Conservation (phyloP, 2,797 vertebrate genomes). For the Channallabes apus region DNA sequence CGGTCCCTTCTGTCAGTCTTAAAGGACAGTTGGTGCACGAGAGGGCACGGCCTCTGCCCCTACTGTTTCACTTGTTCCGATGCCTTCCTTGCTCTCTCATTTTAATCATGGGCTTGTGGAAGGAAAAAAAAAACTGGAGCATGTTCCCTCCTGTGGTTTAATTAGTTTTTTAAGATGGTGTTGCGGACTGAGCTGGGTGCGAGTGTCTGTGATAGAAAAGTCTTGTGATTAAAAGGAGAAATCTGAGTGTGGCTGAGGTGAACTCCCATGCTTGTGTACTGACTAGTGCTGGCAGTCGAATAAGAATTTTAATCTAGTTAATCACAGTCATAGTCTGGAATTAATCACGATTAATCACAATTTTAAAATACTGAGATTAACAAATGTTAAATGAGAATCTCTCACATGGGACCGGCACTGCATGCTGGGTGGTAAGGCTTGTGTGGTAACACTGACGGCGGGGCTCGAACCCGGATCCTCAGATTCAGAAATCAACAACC, state of each 20-base stretch:
- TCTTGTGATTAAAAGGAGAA: constrained; percentile 49
- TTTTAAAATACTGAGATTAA: too few species aligned
- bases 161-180: constrained; percentile 58
- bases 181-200: constrained; percentile 43
- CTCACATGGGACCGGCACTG: too few species aligned
- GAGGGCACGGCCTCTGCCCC: constrained; percentile 26
- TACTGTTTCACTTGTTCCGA: constrained; percentile 21
- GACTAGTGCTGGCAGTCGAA: too few species aligned
- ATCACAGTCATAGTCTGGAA: too few species aligned
- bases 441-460: too few species aligned
- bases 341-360: too few species aligned
- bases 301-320: too few species aligned
- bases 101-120: constrained; percentile 46
- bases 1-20: constrained; percentile 23
- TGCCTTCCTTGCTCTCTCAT: constrained; percentile 36
- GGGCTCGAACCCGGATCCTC: too few species aligned
- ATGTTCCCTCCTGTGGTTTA: constrained; percentile 59
- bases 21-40: constrained; percentile 18
- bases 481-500: too few species aligned
- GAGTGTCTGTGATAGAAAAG: constrained; percentile 47
- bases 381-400: too few species aligned
- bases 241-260: constrained; percentile 45
- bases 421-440: too few species aligned
- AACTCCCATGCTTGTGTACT: constrained; percentile 37
- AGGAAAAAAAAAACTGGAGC: constrained; percentile 51